Conservation (phyloP, 2,888 invertebrate genomes). For the Dione vanillae region DNA sequence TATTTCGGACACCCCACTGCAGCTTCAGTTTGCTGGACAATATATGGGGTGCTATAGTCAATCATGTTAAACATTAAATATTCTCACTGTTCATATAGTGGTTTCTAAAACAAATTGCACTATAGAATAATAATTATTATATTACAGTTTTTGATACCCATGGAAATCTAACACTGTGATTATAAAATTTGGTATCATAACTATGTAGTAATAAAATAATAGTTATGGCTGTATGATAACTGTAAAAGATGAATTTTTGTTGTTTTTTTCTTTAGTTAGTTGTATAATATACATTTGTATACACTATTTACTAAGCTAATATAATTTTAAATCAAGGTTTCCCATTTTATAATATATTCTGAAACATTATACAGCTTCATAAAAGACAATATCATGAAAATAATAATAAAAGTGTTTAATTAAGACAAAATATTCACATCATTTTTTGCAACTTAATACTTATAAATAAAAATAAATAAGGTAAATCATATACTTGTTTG, state of each 20-base stretch:
- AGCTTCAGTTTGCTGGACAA: slow-evolving; percentile 72
- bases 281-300: slow-evolving; percentile 47
- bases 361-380: slow-evolving; percentile 49
- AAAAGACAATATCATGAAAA: slow-evolving; percentile 49
- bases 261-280: slow-evolving; percentile 45
- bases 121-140: slow-evolving; percentile 60
- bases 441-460: slow-evolving; percentile 47
- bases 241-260: slow-evolving; percentile 46
- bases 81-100: slow-evolving; percentile 70
- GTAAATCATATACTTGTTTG: slow-evolving; percentile 34
- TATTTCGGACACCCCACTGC: slow-evolving; percentile 70
- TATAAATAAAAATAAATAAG: slow-evolving; percentile 47
- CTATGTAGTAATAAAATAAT: slow-evolving; percentile 51
- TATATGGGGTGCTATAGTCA: slow-evolving; percentile 78
- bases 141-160: slow-evolving; percentile 62
- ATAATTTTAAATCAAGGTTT: slow-evolving; percentile 43
- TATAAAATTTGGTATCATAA: slow-evolving; percentile 52
- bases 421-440: slow-evolving; percentile 46
- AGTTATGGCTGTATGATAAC: slow-evolving; percentile 52
- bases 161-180: slow-evolving; percentile 61
- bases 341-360: slow-evolving; percentile 46
- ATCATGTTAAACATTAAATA: slow-evolving; percentile 75
- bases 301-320: slow-evolving; percentile 48
- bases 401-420: slow-evolving; percentile 46
- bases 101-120: slow-evolving; percentile 70